These are phyloP conservation scores for Branchipolynoe longqiensis DNA, from an alignment of 2,888 invertebrate species.

Conservation along the genomic window DNA sequence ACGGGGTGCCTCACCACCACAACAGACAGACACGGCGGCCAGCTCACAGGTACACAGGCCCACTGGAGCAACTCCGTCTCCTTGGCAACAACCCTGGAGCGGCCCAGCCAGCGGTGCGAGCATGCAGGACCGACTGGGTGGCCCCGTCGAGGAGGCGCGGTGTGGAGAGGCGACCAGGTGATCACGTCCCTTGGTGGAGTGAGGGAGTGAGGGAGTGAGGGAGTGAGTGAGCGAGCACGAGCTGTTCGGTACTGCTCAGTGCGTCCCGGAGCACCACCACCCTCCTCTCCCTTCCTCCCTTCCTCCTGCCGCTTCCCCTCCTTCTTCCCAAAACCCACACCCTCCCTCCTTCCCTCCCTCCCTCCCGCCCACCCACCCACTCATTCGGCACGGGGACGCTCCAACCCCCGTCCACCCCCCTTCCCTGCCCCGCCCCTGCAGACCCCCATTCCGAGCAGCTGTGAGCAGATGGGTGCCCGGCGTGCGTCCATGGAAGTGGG, in stretches of 20 bases:
- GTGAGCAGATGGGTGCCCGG: constrained; percentile 25
- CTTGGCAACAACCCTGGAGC: constrained; percentile 3
- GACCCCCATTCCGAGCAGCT: not conserved
- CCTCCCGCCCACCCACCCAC: not conserved
- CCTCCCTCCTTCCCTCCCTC: not conserved
- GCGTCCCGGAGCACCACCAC: not conserved
- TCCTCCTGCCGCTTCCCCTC: not conserved
- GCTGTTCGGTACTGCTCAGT: not conserved
- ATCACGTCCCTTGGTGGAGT: constrained; percentile 29
- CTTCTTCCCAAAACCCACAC: not conserved
- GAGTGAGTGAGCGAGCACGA: not conserved
- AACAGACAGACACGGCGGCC: not conserved
- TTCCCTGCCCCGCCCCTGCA: not conserved
- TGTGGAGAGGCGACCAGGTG: constrained; percentile 25
- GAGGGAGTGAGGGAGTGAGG: not conserved
- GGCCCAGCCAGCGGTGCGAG: constrained; percentile 8
- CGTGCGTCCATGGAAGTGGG: not conserved
- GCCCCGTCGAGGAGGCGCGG: not conserved
- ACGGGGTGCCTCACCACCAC: not conserved
- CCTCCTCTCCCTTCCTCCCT: not conserved
- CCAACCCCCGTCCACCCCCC: not conserved
- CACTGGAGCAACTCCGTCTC: constrained; percentile 35
- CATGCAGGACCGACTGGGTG: constrained; percentile 38
- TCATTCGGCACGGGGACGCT: no score
- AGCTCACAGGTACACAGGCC: constrained; percentile 39